Evolutionary conservation across 2,888 invertebrate species (phyloP).

Genomic region (Hyposoter didymator): DNA sequence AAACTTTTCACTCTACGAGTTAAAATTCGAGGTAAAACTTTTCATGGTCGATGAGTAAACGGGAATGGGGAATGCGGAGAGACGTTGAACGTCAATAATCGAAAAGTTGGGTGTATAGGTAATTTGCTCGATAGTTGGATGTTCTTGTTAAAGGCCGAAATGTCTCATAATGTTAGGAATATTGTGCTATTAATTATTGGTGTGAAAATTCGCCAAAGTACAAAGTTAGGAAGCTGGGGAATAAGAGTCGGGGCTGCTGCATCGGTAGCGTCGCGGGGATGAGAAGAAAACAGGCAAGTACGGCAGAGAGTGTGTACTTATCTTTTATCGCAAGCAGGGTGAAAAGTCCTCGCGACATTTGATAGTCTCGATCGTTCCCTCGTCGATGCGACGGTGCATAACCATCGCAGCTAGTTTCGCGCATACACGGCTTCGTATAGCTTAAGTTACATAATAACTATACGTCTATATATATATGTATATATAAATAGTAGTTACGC

Average conservation of each 20-base stretch:
- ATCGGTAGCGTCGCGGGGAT: neutral
- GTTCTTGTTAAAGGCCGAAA: neutral
- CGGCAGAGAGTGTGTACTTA: conserved; percentile 50
- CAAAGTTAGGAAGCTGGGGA: conserved; percentile 47
- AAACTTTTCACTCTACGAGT: conserved; percentile 1
- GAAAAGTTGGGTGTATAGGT: neutral
- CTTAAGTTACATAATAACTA: conserved; percentile 19
- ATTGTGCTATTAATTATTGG: conserved; percentile 61
- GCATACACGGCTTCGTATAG: conserved; percentile 27
- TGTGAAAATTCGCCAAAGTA: conserved; percentile 47
- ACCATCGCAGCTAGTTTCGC: conserved; percentile 48
- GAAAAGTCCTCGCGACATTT: conserved; percentile 64
- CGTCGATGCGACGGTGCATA: conserved; percentile 65
- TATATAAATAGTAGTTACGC: conserved; percentile 48
- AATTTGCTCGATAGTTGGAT: neutral
- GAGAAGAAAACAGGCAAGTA: neutral
- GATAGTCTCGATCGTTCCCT: conserved; percentile 67
- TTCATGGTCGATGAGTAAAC: neutral
- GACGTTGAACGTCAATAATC: conserved; percentile 19
- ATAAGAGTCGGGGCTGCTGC: neutral
- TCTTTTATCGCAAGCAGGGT: conserved; percentile 65
- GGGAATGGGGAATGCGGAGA: neutral
- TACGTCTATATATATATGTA: neutral
- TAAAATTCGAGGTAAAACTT: neutral
- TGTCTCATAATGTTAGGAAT: conserved; percentile 7